phyloP scores from a whole-genome alignment of 2,113 vertebrate genomes.

The Amblyornis subalaris region DNA sequence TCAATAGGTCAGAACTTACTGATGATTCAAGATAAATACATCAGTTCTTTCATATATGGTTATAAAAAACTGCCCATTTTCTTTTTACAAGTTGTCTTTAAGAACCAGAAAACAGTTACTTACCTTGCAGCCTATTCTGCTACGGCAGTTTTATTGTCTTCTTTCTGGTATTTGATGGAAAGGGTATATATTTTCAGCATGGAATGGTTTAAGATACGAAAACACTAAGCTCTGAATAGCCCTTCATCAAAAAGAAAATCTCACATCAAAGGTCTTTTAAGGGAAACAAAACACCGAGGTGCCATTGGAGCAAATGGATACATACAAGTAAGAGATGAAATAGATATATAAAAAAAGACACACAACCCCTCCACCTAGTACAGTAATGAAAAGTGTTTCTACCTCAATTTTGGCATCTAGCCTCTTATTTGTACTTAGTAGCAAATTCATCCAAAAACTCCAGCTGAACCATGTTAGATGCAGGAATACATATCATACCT shows the following conservation, averaged over 20 bases:
- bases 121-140: slow-evolving; percentile 37
- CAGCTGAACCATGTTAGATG: neutral
- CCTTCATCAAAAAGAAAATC: slow-evolving; percentile 19
- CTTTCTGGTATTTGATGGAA: neutral
- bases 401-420: neutral
- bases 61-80: slow-evolving; percentile 26
- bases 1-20: slow-evolving; percentile 50
- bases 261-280: neutral
- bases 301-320: neutral
- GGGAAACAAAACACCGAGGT: neutral
- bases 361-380: fast-evolving
- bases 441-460: neutral
- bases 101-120: slow-evolving; percentile 39
- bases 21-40: slow-evolving; percentile 50
- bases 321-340: neutral
- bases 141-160: slow-evolving; percentile 48
- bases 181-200: slow-evolving; percentile 42
- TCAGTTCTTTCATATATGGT: slow-evolving; percentile 13
- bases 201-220: neutral
- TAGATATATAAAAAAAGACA: neutral
- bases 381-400: neutral
- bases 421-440: neutral
- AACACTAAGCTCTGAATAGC: slow-evolving; percentile 1
- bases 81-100: slow-evolving; percentile 42
- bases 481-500: neutral